A percentile compares a stretch with the other conserved stretches of the same genome.
phyloP scores from a whole-genome alignment of 2,888 invertebrate genomes.

The Hetaerina titia region DNA sequence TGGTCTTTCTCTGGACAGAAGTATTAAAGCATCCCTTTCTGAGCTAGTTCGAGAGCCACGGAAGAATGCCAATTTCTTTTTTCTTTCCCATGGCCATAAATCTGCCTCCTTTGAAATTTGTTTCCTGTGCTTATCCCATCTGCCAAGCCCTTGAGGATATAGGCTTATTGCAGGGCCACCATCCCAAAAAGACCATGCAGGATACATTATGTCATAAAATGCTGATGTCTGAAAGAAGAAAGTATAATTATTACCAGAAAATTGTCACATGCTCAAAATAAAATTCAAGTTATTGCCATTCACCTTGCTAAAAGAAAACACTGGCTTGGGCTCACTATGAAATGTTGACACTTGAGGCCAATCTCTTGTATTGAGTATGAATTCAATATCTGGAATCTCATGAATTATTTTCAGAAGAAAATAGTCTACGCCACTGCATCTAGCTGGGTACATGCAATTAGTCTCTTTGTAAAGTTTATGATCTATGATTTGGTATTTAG shows the following conservation, averaged over 20 bases:
- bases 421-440: constrained; percentile 94
- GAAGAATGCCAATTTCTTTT: constrained; percentile 86
- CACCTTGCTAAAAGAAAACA: constrained; percentile 98
- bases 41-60: constrained; percentile 95
- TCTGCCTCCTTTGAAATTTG: constrained; percentile 84
- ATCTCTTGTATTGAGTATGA: constrained; percentile 93
- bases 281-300: constrained; percentile 69
- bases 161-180: constrained; percentile 97
- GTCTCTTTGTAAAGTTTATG: constrained; percentile 89
- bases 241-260: not conserved
- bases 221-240: constrained; percentile 80
- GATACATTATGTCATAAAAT: constrained; percentile 95
- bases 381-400: constrained; percentile 89
- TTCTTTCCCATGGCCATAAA: constrained; percentile 87
- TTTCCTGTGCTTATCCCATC: constrained; percentile 92
- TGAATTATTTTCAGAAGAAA: constrained; percentile 86
- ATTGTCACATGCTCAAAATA: not conserved
- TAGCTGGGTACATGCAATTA: constrained; percentile 94
- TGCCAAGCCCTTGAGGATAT: constrained; percentile 95
- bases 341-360: constrained; percentile 92
- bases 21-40: constrained; percentile 92
- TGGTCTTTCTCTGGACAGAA: constrained; percentile 87
- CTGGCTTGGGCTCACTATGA: constrained; percentile 83
- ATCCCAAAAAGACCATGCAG: constrained; percentile 99
- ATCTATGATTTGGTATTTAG: constrained; percentile 90